These are phyloP conservation scores for Pyrgilauda ruficollis DNA, from an alignment of 2,113 vertebrate genomes.

Conservation along the genomic window DNA sequence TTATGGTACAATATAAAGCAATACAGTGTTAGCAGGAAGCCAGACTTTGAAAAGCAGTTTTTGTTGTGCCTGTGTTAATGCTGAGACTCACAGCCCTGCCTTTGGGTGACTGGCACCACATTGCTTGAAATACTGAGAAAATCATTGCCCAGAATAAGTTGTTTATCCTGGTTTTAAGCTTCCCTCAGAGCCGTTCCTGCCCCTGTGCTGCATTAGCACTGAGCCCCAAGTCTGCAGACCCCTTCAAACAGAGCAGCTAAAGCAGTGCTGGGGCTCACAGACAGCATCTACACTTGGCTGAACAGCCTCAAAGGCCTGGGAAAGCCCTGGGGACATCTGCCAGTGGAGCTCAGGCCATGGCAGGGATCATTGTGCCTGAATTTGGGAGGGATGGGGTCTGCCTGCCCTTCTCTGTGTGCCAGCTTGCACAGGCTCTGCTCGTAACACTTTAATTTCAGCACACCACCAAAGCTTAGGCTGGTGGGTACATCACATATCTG, in stretches of 20 bases:
- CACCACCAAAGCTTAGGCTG: background rate
- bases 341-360: background rate
- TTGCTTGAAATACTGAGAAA: background rate
- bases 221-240: background rate
- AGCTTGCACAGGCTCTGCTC: background rate
- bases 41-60: background rate
- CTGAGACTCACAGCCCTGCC: background rate
- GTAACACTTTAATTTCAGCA: background rate
- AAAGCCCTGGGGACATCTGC: background rate
- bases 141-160: background rate
- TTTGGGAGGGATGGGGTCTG: background rate
- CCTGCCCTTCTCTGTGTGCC: background rate
- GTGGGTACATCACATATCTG: background rate
- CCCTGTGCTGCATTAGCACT: background rate
- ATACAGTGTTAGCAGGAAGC: background rate
- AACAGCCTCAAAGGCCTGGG: slow-evolving; percentile 27
- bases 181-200: background rate
- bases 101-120: background rate
- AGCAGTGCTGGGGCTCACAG: background rate
- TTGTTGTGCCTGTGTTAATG: background rate
- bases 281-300: background rate
- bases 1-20: background rate
- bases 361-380: background rate
- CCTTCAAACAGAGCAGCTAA: background rate
- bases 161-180: slow-evolving; percentile 34